Conservation (phyloP, 2,797 vertebrate species). For the Dermochelys coriacea region DNA sequence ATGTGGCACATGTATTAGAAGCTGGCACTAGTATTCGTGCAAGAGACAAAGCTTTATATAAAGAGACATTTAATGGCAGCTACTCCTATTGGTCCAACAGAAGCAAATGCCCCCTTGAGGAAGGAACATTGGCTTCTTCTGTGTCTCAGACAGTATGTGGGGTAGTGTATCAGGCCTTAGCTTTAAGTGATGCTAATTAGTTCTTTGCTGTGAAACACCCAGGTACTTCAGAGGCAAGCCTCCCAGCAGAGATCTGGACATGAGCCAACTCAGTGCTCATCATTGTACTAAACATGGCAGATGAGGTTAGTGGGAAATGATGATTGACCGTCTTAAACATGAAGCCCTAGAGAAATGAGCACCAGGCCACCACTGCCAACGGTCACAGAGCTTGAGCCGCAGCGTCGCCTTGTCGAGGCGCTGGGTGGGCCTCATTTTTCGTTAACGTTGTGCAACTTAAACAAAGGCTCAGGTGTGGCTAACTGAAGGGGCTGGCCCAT, state of each 20-base stretch:
- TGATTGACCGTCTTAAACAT: neutral
- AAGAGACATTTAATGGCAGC: neutral
- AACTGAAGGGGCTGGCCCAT: neutral
- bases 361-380: neutral
- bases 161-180: neutral
- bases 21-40: no score
- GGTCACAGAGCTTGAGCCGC: neutral
- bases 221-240: neutral
- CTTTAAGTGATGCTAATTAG: neutral
- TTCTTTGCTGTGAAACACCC: neutral
- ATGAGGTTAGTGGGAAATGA: neutral
- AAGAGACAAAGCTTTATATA: neutral
- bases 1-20: no score
- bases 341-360: no score
- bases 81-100: neutral
- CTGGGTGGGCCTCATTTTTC: rapidly evolving
- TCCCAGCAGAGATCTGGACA: neutral
- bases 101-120: neutral
- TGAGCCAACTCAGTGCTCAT: no score
- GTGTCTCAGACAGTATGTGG: no score
- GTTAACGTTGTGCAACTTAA: neutral
- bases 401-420: neutral
- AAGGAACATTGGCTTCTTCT: neutral
- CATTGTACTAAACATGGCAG: neutral
- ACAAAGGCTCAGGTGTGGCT: neutral